Evolutionary conservation across 2,888 invertebrate genomes (phyloP).

Genomic region (Microctonus aethiopoides): DNA sequence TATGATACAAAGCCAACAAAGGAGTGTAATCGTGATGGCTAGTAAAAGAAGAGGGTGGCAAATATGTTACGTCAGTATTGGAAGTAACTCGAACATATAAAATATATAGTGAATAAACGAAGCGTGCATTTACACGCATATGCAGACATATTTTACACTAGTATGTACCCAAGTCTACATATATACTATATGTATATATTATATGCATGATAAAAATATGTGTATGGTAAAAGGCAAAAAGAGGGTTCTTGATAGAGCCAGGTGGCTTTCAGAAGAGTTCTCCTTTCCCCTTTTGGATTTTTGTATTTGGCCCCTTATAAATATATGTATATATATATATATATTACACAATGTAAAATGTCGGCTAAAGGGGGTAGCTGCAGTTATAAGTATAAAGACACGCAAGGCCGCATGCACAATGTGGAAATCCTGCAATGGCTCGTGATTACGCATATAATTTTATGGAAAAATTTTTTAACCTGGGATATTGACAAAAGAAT

Average conservation of each 20-base stretch:
- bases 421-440: constrained; percentile 22
- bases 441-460: constrained; percentile 33
- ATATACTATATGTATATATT: background rate
- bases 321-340: constrained; percentile 9
- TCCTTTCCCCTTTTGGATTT: constrained; percentile 57
- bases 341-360: constrained; percentile 4
- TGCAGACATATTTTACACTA: constrained; percentile 52
- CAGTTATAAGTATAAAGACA: constrained; percentile 6
- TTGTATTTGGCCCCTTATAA: constrained; percentile 44
- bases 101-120: constrained; percentile 11
- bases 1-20: background rate
- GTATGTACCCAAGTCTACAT: constrained; percentile 49
- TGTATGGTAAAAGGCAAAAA: constrained; percentile 4
- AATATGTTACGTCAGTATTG: constrained; percentile 28
- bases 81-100: background rate
- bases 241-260: constrained; percentile 52
- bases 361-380: constrained; percentile 11
- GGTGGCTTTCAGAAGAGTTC: constrained; percentile 44
- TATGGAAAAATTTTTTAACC: constrained; percentile 5
- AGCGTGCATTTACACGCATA: constrained; percentile 44
- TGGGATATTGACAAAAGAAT: no score
- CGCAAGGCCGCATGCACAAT: constrained; percentile 17
- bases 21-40: constrained; percentile 16
- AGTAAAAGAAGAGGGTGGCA: constrained; percentile 26
- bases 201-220: background rate